Base-by-base conservation (phyloP, 2,888 invertebrate genomes). In the Nymphalis polychloros region DNA sequence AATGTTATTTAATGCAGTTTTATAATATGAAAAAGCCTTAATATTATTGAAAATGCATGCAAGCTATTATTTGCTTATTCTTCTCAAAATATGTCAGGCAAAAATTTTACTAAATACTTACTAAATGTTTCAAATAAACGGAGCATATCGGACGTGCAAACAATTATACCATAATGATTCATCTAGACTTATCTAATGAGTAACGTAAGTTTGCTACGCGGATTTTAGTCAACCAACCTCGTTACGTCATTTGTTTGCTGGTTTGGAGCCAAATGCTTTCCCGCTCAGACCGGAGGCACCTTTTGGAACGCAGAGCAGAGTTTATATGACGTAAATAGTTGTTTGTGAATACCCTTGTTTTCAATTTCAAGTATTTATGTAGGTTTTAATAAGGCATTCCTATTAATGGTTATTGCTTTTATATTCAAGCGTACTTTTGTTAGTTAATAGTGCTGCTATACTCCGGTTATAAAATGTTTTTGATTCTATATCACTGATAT, bases 161-260 rank as follows among this genome's bases (percentile, higher is more conserved):
- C 61, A 49, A 59, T 64, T 68, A 68, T 41, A 61, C 31, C 13
- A 48, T 49, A 68, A 61, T 68, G 64, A 68, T 68, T 55, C 61
- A 66, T 47, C 48, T 48, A 49, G 61, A 64, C 68, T 64, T 61
- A 60, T 68, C 64, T 67, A 63, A 67, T 63, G 69, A 69, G 53
- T 67, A 69, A 67, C 59, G 48, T 69, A 69, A 69, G 67, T 67
- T 63, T 67, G 63, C 53, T 67, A 41, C 60, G 27, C 61, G 61
- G 64, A 66, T 66, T 68, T 68, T 50, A 61, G 60, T 60, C 61
- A 59, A 57, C 41, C 23, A 52, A 65, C 59, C 71, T 69, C 69
- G 72, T 70, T 64, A 72, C 66, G 68, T 71, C 70, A 72, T 69
- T 72, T 69, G 73, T 74, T 73, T 68, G 70, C 69, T 73, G 75